Base-by-base conservation (phyloP, 1,140 invertebrate species). In the Acromyrmex charruanus region DNA sequence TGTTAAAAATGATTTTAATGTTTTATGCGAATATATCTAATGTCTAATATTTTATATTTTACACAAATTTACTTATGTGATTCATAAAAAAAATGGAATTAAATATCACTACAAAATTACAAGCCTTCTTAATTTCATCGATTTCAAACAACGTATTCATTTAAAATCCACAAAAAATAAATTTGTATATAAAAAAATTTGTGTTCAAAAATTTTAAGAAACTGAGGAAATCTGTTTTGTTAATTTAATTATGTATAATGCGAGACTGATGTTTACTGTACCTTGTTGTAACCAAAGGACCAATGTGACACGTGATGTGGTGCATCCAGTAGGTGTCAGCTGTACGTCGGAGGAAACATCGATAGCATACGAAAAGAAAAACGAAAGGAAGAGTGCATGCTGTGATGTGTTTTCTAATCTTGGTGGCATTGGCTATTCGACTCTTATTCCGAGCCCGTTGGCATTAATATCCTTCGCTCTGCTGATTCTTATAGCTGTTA, bases 401-500 rank as follows among this genome's bases (percentile, higher is more conserved):
- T 75, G 49, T 72, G 68, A 77, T 72, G 74, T 89, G 55, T 77
- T 88, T 65, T 71, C 68, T 86, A 91, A 79, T 75, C 71, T 93
- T 61, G 82, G 86, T 58, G 65, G 74, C 63, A 80, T 92, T 55
- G 86, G 89, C 31, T 89, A 77, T 61, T 89, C 87, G 39, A 89
- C 84, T 71, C 87, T 93, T 21, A 75, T 91, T 31, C 91, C 91
- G 6, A 88, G 87, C 39, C 87, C 88, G 6, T 63, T 91, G 28
- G 77, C 87, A 31, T 49, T 93, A 55, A 77, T 91, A 66, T 93
- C 89, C 86, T 93, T 93, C 80, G 80, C 69, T 14, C 80, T 93
- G 44, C 87, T 93, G 68, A 91, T 93, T 68, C 59, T 91, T 74
- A n/a, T 91, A 72, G 90, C 87, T 35, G 75, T 93, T 61, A 88